Evolutionary conservation across 2,888 invertebrate species (phyloP).

Genomic region (Cyclophora punctaria): DNA sequence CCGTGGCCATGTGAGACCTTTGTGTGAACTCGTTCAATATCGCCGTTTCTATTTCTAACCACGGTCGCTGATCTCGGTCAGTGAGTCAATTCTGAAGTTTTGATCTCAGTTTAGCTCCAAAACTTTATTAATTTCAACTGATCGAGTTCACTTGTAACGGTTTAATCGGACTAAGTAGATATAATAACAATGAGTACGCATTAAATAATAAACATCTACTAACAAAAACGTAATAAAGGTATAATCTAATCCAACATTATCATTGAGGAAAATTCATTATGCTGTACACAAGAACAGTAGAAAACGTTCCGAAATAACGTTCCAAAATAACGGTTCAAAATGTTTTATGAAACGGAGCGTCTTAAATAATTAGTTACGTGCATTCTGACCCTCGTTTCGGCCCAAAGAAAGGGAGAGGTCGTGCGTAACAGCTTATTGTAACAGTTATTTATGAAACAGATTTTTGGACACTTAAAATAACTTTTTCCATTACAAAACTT

Average conservation of each 20-base stretch:
- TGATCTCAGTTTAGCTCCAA: too few species aligned
- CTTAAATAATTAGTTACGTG: conserved; percentile 69
- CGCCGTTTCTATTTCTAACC: too few species aligned
- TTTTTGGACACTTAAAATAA: conserved; percentile 65
- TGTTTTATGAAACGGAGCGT: conserved; percentile 33
- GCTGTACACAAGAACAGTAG: conserved; percentile 28
- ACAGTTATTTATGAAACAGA: conserved; percentile 69
- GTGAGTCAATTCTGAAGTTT: too few species aligned
- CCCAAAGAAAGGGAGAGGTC: conserved; percentile 43
- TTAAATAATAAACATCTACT: neutral
- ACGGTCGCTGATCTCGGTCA: too few species aligned
- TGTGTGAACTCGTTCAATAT: too few species aligned
- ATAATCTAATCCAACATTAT: conserved; percentile 7
- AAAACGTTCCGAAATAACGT: too few species aligned
- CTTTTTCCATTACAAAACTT: conserved; percentile 68
- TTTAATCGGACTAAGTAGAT: too few species aligned
- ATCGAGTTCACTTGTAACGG: too few species aligned
- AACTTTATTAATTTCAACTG: too few species aligned
- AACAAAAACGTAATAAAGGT: neutral
- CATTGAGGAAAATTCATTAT: conserved; percentile 16
- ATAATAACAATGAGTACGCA: too few species aligned
- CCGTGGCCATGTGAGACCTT: too few species aligned
- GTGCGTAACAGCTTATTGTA: conserved; percentile 71
- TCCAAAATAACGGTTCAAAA: conserved; percentile 22
- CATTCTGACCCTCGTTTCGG: conserved; percentile 53